Evolutionary conservation across 2,797 vertebrate species (phyloP), one percentile per base, ranked within the genome.

Genomic region (Jordanella pulchra): DNA sequence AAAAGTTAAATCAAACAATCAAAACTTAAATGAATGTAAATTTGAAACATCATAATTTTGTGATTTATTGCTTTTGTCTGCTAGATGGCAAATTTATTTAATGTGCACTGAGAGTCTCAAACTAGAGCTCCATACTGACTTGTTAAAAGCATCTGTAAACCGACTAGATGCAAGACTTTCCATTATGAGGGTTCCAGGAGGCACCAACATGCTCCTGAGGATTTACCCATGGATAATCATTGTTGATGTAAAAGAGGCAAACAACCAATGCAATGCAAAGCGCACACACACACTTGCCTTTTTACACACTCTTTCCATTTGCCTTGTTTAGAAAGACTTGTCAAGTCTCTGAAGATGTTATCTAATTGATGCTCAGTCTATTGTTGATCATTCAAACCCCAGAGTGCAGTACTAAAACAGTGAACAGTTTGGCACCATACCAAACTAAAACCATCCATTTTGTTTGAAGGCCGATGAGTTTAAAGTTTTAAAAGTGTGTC

Each of bases 321-420:
- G 55, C 75, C 69, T 87, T 88, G 84, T 93, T 87, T 80, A 51
- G 89, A 84, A 67, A 77, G 74, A 73, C 65, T 54, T 64, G 10
- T 71, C 44, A 66, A 25, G 77, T 87, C 90, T 87, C 91, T 73
- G 55, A 79, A 86, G 91, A 85, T 77, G 73, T 42, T 42, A n/a
- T 64, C 68, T 91, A 88, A 90, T 86, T 87, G 86, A 87, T 73
- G 81, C 42, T 79, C 77, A 67, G 75, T 74, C 84, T 65, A 56
- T 65, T 79, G 87, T 89, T 81, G 86, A 89, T 90, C 90, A 93
- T 91, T 89, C 67, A 88, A 84, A 73, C 84, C 73, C 12, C 50
- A 81, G 85, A 76, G 32, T 7, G 13, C 0, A 12, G 25, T 61
- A 76, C 76, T 81, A 77, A 86, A 89, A 87, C 23, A 77, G 13